Evolutionary conservation across 2,113 vertebrate genomes (phyloP), one percentile per base, ranked within the genome.

Genomic region (Circaetus gallicus): DNA sequence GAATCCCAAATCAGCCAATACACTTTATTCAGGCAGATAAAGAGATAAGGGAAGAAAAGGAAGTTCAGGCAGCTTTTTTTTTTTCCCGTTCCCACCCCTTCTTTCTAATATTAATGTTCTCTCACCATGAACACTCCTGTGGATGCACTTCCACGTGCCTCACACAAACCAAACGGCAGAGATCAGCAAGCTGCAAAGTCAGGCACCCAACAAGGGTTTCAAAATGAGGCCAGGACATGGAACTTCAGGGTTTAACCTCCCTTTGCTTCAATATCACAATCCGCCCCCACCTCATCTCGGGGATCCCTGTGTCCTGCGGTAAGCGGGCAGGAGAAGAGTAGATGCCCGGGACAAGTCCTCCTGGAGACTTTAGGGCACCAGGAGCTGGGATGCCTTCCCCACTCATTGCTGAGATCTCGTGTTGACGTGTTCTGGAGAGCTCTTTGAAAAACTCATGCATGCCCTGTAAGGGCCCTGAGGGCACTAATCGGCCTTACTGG

Each of bases 281-380:
- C 50, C 4, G 9, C 16, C 24, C 9, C 15, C 42, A 55, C 6
- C 31, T 42, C 6, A 0, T 8, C 26, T 55, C 0, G 0, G 52
- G 59, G 32, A 67, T 25, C 8, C 28, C 65, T 36, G 9, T 24
- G 49, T 53, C 22, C 24, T 34, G 16, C 3, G 1, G 16, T 50
- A 29, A 45, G 7, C 0, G 1, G 52, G 17, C 16, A 84, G 53
- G 52, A 32, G 8, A 50, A 36, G 32, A 50, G 2, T 1, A 34
- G 12, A 16, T 28, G 21, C 24, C 13, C 11, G 22, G 10, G 42
- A 21, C 20, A 55, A 59, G 7, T 67, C 26, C 25, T 93, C 7
- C 32, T 45, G 42, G 45, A 8, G 1, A 58, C 11, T 6, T 29
- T 13, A 63, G 38, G 16, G 25, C 20, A 52, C 17, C 28, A 45